Evolutionary conservation across 1,140 invertebrate genomes (phyloP), one percentile per base, ranked within the genome.

Genomic region (Zaprionus tsacasi): DNA sequence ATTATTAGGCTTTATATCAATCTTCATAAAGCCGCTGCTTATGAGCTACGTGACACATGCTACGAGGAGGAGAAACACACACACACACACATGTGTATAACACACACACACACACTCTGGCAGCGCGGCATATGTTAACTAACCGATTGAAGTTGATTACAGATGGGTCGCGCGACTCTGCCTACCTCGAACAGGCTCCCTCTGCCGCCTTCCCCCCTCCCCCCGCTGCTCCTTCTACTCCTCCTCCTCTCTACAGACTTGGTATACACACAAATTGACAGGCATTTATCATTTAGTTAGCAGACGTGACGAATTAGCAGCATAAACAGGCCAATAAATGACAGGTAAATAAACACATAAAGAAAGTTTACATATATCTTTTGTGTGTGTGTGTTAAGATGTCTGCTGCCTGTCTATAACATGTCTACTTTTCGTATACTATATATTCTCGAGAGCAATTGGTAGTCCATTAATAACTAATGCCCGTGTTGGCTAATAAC

Each of bases 1-100:
- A 76, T 89, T 81, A 89, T 89, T 89, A 85, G 81, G 76, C 71
- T 75, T 69, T 78, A 72, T 71, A 88, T 88, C 75, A 79, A 88
- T 89, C 85, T 88, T 83, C 57, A 79, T 89, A 89, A 88, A 78
- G 71, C 52, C 70, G 57, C 54, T 73, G 68, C 70, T 78, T 78
- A 74, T 73, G 82, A 82, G 77, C 79, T 77, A 87, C 80, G 83
- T 86, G 82, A 82, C 82, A 76, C 76, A 61, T 7, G n/a, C 50
- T 48, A 56, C 43, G n/a, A 73, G 33, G 45, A 38, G 36, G 13
- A 48, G 5, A 30, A 17, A 33, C 17, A 61, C 40, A 38, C n/a
- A 56, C 15, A 64, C 30, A 60, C 8, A 36, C 21, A 25, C 17
- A 11, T 35, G 10, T 30, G 3, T 30, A 4, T 38, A 73, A 78